phyloP scores from a whole-genome alignment of 2,113 vertebrate genomes.

The Pteronura brasiliensis region DNA sequence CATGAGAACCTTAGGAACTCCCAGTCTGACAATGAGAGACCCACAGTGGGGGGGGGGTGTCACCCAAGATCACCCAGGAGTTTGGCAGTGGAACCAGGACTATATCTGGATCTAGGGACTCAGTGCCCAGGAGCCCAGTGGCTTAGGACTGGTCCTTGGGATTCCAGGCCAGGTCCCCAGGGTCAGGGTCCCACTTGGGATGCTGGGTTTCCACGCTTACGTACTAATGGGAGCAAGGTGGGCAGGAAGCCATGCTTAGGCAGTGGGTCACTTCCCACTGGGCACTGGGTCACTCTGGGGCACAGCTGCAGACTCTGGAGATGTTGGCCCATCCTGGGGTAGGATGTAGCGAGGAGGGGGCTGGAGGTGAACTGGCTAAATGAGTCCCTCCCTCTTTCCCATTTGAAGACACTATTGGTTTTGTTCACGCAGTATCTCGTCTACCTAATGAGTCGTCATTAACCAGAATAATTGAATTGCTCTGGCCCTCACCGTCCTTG shows the following conservation, averaged over 20 bases:
- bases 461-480: not conserved
- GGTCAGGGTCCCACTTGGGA: not conserved
- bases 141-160: not conserved
- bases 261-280: not conserved
- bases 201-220: accelerated
- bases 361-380: not conserved
- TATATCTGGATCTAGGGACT: not conserved
- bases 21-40: not conserved
- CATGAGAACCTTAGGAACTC: not conserved
- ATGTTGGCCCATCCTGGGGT: not conserved
- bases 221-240: not conserved
- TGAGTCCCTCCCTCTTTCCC: not conserved
- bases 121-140: not conserved
- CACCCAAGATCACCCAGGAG: not conserved
- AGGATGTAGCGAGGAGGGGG: not conserved
- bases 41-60: not conserved
- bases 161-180: not conserved
- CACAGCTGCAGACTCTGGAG: not conserved
- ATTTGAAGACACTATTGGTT: not conserved
- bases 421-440: accelerated
- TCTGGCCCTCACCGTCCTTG: not conserved
- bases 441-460: not conserved
- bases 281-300: not conserved
- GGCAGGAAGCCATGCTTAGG: not conserved
- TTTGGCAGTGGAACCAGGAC: not conserved